Evolutionary conservation across 2,113 vertebrate species (phyloP).

Genomic region (Oryzias melastigma): DNA sequence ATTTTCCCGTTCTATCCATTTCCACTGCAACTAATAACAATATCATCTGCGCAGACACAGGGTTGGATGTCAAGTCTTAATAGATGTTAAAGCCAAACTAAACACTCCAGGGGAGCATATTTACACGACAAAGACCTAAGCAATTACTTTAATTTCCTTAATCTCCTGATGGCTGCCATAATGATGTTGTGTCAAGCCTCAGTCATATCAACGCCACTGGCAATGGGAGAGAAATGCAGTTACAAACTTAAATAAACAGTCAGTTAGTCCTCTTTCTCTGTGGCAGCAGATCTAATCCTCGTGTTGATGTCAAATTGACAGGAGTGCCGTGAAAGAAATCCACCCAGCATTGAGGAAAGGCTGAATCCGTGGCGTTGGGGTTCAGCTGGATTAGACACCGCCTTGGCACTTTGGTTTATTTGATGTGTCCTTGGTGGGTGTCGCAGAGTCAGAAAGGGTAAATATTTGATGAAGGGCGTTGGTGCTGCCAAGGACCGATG

Average conservation of each 20-base stretch:
- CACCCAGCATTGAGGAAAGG: slow-evolving; percentile 14
- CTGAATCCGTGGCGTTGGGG: slow-evolving; percentile 48
- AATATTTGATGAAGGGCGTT: slow-evolving; percentile 69
- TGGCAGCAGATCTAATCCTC: slow-evolving; percentile 45
- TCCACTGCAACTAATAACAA: slow-evolving; percentile 31
- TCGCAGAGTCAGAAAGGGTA: slow-evolving; percentile 57
- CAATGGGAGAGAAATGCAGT: slow-evolving; percentile 20
- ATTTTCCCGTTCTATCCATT: slow-evolving; percentile 11
- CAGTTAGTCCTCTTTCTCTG: slow-evolving; percentile 30
- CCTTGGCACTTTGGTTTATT: slow-evolving; percentile 59
- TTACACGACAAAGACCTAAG: slow-evolving; percentile 58
- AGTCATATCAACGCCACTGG: slow-evolving; percentile 44
- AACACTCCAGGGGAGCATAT: slow-evolving; percentile 44
- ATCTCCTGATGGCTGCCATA: slow-evolving; percentile 61
- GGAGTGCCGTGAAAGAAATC: slow-evolving; percentile 39
- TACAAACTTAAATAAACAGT: slow-evolving; percentile 65
- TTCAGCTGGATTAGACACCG: slow-evolving; percentile 61
- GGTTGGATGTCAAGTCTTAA: slow-evolving; percentile 37
- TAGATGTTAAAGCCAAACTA: slow-evolving; percentile 38
- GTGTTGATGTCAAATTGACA: slow-evolving; percentile 63
- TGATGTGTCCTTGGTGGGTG: slow-evolving; percentile 51
- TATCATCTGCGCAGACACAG: slow-evolving; percentile 17
- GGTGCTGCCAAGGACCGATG: slow-evolving; percentile 48
- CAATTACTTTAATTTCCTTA: slow-evolving; percentile 72
- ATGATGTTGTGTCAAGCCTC: slow-evolving; percentile 48